A percentile compares a stretch with the other conserved stretches of the same genome.
Evolutionary conservation across 2,113 vertebrate genomes (phyloP).

Genomic region (Sturnira hondurensis): DNA sequence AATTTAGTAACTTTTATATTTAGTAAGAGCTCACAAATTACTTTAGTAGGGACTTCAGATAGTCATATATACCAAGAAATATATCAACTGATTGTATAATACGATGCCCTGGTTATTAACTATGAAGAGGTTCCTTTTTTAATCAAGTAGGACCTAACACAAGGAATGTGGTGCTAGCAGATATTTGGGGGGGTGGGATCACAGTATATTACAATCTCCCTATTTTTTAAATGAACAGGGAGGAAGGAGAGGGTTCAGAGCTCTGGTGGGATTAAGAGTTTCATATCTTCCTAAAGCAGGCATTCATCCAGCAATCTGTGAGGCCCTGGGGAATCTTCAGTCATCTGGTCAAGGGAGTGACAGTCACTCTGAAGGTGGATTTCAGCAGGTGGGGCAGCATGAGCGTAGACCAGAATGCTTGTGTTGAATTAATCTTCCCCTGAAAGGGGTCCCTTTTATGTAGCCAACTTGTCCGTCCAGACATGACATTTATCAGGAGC

Average conservation of each 20-base stretch:
- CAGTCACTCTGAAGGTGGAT: rapidly evolving
- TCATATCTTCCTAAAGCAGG: background rate
- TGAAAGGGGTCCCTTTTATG: background rate
- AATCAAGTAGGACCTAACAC: background rate
- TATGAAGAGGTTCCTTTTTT: background rate
- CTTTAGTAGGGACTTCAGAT: background rate
- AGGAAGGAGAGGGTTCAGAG: background rate
- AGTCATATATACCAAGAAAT: background rate
- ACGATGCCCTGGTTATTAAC: background rate
- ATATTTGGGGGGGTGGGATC: background rate
- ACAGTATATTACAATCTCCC: background rate
- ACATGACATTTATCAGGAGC: background rate
- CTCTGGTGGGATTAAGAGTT: background rate
- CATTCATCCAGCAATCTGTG: no score
- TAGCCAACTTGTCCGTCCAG: background rate
- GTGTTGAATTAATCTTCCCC: background rate
- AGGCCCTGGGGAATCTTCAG: background rate
- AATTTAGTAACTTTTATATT: background rate
- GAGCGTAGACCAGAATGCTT: background rate
- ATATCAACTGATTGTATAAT: background rate
- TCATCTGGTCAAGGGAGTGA: background rate
- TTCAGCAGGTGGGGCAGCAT: background rate
- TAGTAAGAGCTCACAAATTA: background rate
- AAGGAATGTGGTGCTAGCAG: background rate
- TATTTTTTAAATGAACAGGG: background rate